Conservation (phyloP, 2,888 invertebrate species). For the Mantis religiosa region DNA sequence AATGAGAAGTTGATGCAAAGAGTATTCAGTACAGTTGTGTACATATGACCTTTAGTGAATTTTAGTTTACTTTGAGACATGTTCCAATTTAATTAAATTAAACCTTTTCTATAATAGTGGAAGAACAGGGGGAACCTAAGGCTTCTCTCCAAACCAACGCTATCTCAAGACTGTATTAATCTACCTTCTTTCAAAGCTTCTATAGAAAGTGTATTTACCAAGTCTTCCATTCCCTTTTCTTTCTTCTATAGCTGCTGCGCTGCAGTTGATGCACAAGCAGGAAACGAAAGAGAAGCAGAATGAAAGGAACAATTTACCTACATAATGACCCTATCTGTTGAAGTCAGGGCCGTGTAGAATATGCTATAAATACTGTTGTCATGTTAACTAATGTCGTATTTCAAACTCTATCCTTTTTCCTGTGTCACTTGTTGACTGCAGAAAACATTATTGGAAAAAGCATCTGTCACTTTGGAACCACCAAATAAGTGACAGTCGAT, state of each 20-base stretch:
- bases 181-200: too few relatives aligned
- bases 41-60: too few relatives aligned
- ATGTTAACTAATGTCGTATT: background rate
- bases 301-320: background rate
- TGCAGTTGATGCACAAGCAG: background rate
- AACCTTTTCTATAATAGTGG: too few relatives aligned
- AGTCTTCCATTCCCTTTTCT: background rate
- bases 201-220: too few relatives aligned
- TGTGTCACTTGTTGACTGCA: background rate
- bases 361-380: background rate
- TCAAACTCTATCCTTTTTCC: background rate
- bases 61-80: too few relatives aligned
- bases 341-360: background rate
- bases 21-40: too few relatives aligned
- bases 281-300: background rate
- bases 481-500: background rate
- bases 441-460: background rate
- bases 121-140: too few relatives aligned
- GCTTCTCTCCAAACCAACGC: too few relatives aligned
- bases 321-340: background rate
- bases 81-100: too few relatives aligned
- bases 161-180: too few relatives aligned
- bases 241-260: background rate
- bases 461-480: background rate
- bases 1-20: too few relatives aligned